A percentile compares a stretch with the other conserved stretches of the same genome.
phyloP scores from a whole-genome alignment of 2,888 invertebrate species.

The Anticlea derivata region DNA sequence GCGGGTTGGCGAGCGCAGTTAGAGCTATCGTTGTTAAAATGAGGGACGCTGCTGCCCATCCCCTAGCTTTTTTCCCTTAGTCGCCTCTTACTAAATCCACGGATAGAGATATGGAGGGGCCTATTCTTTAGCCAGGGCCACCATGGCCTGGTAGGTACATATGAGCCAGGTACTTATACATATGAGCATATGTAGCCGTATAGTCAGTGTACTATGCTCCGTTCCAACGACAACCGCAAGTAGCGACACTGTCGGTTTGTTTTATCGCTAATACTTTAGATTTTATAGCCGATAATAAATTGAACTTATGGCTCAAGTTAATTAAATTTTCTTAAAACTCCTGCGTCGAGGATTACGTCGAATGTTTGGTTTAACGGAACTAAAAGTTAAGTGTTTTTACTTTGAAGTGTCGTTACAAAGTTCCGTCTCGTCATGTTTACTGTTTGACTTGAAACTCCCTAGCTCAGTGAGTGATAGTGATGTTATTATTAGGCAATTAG shows the following conservation, averaged over 20 bases:
- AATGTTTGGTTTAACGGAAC: constrained; percentile 33
- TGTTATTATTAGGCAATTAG: no score
- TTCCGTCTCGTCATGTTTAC: constrained; percentile 1
- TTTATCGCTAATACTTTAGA: constrained; percentile 54
- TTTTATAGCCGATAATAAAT: constrained; percentile 58
- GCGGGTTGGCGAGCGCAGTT: no score
- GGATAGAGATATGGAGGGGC: no score
- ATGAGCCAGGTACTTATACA: no score
- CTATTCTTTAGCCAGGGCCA: no score
- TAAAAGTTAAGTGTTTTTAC: constrained; percentile 35
- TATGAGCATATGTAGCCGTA: no score
- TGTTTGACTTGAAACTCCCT: not conserved
- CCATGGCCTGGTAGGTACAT: no score
- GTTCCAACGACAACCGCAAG: constrained; percentile 26
- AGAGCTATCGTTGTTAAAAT: no score
- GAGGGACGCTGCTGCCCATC: no score
- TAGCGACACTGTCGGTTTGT: constrained; percentile 29
- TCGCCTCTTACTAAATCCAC: no score
- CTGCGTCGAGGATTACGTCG: constrained; percentile 30
- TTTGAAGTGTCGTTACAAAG: constrained; percentile 20
- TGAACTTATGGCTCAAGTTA: constrained; percentile 48
- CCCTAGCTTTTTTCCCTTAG: no score
- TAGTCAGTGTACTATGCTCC: constrained; percentile 9
- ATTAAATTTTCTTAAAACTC: constrained; percentile 56
- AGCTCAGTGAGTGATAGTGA: not conserved